A percentile compares a stretch with the other conserved stretches of the same genome.
Conservation (phyloP, 2,113 vertebrate species). For the Paramisgurnus dabryanus region DNA sequence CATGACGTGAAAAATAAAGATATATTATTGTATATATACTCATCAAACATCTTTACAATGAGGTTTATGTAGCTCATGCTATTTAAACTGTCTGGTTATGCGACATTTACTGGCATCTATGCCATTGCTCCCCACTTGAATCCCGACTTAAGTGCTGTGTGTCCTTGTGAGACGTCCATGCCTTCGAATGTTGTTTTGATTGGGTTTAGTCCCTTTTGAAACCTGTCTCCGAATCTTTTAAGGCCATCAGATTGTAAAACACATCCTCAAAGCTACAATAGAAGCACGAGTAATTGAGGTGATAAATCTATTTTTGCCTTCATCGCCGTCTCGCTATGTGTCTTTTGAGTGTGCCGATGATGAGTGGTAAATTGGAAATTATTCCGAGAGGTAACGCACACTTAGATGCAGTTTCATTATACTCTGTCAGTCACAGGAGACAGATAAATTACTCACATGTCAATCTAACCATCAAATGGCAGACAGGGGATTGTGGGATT, state of each 20-base stretch:
- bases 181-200: constrained; percentile 23
- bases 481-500: constrained; percentile 72
- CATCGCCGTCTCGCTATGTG: constrained; percentile 49
- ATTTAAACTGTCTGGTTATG: not conserved
- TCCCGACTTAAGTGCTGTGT: not conserved
- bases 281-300: constrained; percentile 82
- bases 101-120: not conserved
- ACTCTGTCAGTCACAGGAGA: constrained; percentile 83
- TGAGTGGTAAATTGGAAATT: constrained; percentile 91
- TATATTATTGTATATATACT: not conserved
- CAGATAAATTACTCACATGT: constrained; percentile 82
- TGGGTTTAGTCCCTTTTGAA: constrained; percentile 54
- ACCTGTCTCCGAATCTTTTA: constrained; percentile 69
- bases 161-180: not conserved
- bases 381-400: constrained; percentile 79
- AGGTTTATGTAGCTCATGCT: not conserved
- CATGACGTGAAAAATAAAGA: too few species aligned
- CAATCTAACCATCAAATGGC: constrained; percentile 77
- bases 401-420: constrained; percentile 84
- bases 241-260: constrained; percentile 79
- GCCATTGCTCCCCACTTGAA: not conserved
- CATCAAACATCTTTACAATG: not conserved
- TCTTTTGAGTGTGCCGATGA: constrained; percentile 79
- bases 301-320: constrained; percentile 73
- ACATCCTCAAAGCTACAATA: constrained; percentile 79